A percentile compares a stretch with the other conserved stretches of the same genome.
Conservation (phyloP, 2,888 invertebrate genomes). For the Leptura quadrifasciata region DNA sequence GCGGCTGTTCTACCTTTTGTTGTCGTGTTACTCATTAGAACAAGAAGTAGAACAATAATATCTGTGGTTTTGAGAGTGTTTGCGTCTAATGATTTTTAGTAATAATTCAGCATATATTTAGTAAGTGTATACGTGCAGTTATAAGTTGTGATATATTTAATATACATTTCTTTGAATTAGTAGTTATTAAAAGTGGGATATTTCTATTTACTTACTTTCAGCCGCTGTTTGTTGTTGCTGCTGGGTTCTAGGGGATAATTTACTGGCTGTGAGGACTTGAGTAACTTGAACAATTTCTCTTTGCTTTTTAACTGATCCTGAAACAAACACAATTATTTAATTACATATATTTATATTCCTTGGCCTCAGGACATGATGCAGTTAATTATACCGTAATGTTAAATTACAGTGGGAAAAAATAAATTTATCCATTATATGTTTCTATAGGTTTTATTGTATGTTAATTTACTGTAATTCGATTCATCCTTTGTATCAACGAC, state of each 20-base stretch:
- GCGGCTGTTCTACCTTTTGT: too few relatives aligned
- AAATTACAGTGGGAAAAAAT: background rate
- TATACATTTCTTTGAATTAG: too few relatives aligned
- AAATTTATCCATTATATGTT: constrained; percentile 10
- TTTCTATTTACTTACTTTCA: constrained; percentile 64
- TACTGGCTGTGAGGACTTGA: constrained; percentile 70
- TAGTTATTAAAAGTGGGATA: constrained; percentile 4
- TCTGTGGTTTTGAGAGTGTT: too few relatives aligned
- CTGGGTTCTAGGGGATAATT: constrained; percentile 65
- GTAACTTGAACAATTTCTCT: constrained; percentile 69
- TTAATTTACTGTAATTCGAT: constrained; percentile 11
- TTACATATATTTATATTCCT: background rate
- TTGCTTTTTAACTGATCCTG: constrained; percentile 69
- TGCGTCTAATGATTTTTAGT: too few relatives aligned
- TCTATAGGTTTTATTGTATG: constrained; percentile 22
- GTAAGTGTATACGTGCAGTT: too few relatives aligned
- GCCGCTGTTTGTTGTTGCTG: constrained; percentile 63
- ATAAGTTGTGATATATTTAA: too few relatives aligned
- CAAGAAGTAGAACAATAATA: too few relatives aligned
- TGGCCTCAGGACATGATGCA: background rate
- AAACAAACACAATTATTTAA: constrained; percentile 54
- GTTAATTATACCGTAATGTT: background rate
- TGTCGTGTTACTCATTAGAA: too few relatives aligned
- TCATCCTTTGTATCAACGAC: background rate
- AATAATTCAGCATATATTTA: too few relatives aligned